Evolutionary conservation across 2,113 vertebrate genomes (phyloP).

Genomic region (Mus spicilegus): DNA sequence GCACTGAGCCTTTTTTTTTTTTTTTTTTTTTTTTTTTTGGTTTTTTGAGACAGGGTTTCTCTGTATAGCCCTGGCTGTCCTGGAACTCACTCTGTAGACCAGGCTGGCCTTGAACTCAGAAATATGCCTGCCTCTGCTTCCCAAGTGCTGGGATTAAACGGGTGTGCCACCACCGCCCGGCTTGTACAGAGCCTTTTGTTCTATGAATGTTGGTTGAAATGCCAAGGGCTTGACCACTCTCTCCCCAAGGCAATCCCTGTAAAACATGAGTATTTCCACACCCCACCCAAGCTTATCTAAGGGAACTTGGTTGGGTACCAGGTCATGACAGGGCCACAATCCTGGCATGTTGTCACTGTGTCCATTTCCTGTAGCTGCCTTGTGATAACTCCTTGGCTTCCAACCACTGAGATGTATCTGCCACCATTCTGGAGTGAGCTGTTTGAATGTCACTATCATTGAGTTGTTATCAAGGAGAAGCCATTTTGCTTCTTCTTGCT

Average conservation of each 20-base stretch:
- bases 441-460: not conserved
- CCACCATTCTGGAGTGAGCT: not conserved
- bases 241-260: not conserved
- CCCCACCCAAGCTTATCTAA: not conserved
- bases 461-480: not conserved
- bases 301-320: not conserved
- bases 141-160: no score
- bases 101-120: no score
- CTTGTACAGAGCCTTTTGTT: not conserved
- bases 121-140: no score
- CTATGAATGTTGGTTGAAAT: not conserved
- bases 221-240: not conserved
- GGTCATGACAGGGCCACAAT: not conserved
- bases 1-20: not conserved
- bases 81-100: no score
- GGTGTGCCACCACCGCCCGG: no score
- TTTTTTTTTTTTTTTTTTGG: no score
- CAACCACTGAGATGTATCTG: not conserved
- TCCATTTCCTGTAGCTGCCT: not conserved
- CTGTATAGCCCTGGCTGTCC: no score
- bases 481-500: not conserved
- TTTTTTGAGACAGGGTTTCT: no score
- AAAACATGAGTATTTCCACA: not conserved
- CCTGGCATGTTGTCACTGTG: rapidly evolving
- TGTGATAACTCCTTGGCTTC: not conserved